phyloP scores from a whole-genome alignment of 2,888 invertebrate species.

The Gymnocheta viridis region DNA sequence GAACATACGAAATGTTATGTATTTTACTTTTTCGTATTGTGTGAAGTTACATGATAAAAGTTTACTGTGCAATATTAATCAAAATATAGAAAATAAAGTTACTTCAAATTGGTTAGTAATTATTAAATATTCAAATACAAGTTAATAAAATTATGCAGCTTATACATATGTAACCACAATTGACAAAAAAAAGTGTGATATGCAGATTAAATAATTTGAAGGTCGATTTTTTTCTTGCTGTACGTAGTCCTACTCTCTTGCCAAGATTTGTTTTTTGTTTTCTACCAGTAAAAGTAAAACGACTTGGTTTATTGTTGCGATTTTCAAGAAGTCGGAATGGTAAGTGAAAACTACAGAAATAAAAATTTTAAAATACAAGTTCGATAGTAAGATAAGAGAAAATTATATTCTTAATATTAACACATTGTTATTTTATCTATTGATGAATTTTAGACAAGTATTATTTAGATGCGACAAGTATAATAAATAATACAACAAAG shows the following conservation, averaged over 20 bases:
- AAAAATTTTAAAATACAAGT: not conserved
- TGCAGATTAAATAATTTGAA: conserved; percentile 50
- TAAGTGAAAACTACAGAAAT: conserved; percentile 6
- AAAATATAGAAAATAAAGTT: conserved; percentile 15
- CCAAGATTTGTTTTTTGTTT: not conserved
- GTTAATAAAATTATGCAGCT: conserved; percentile 5
- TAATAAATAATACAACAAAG: not conserved
- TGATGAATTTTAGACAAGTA: not conserved
- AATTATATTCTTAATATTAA: not conserved
- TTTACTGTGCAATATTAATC: not conserved
- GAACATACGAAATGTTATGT: not conserved
- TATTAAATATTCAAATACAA: not conserved
- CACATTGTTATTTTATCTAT: not conserved
- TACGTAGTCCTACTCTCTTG: not conserved
- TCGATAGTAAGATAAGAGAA: conserved; percentile 13
- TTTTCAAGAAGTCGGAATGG: conserved; percentile 6
- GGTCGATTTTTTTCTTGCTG: conserved; percentile 37
- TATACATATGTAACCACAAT: not conserved
- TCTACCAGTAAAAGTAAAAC: not conserved
- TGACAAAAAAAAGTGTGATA: conserved; percentile 15
- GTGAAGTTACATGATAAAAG: not conserved
- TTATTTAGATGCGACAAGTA: not conserved
- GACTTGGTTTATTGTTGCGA: not conserved
- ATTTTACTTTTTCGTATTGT: too few relatives aligned
- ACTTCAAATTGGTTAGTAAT: not conserved